Base-by-base conservation (phyloP, 2,888 invertebrate species). In the Odontocerum albicorne region DNA sequence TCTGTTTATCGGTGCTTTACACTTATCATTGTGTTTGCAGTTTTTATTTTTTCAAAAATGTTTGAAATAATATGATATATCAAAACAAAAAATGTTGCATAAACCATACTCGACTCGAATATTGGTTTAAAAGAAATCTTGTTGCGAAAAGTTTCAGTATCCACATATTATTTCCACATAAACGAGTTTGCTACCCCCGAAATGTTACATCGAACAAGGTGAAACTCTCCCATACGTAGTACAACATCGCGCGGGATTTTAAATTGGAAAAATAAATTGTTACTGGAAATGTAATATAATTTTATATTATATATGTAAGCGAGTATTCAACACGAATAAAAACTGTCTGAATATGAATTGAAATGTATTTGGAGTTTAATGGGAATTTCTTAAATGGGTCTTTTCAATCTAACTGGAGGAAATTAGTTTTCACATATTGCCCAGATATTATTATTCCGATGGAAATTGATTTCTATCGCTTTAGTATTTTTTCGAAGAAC, bases 221-320 rank as follows among this genome's bases (percentile, higher is more conserved):
- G n/a, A n/a, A n/a, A n/a, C n/a, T n/a, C n/a, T n/a, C n/a, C n/a
- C n/a, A n/a, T n/a, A n/a, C n/a, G 38, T 35, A 43, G 49, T 43
- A 54, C 50, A 55, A 50, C 46, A 55, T 44, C 52, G 59, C 32
- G 52, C 44, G 51, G 56, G 53, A 59, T 55, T 60, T 52, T 43
- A 60, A 60, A 60, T 60, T 60, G 60, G 60, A 60, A 60, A 60
- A 60, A 60, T 60, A 60, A 60, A 60, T 60, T 57, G 60, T 60
- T 39, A 47, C 59, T 33, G 20, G 59, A 53, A 57, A 53, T 42
- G 55, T 49, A 39, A 49, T 33, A 17, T 27, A 35, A 35, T 35
- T 6, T 35, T 4, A 39, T 39, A 7, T 39, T 38, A 38, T 31
- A 46, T 38, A 39, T 17, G 46, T 15, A 38, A 12, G 44, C 13